Base-by-base conservation (phyloP, 2,797 vertebrate genomes). In the Potorous gilbertii region DNA sequence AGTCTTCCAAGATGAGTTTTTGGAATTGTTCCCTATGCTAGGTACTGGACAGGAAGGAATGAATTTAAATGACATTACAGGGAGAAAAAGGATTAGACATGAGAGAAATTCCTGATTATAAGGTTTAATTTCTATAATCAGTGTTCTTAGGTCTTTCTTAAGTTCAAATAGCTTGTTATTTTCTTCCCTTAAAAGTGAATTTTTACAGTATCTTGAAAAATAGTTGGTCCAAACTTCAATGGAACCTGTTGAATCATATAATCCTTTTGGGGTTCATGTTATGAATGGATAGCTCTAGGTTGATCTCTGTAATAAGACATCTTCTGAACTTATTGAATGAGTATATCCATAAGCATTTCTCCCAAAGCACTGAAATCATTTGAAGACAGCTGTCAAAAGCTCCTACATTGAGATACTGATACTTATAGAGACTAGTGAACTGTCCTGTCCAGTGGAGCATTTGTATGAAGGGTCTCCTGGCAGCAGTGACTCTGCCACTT, bases 211-310 rank as follows among this genome's bases (percentile, higher is more conserved):
- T 57, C 34, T 59, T 34, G 9, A 92, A 90, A 93, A 5, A 31
- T 90, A 90, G 74, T 54, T 56, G 40, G 24, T 54, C 21, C 1
- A 3, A 66, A 27, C 81, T 11, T 91, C 46, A 34, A 14, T 24
- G 74, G 54, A 9, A 50, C 34, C 54, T 90, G 24, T 0, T 5
- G 92, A 34, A 90, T 96, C 1, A 57, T 50, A 40, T 46, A 34
- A 28, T 40, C 54, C 59, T 92, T 93, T 62, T 93, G 56, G 90
- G 52, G 27, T 81, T 55, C 54, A 0, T 46, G 2, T 92, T 96
- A 96, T 95, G 29, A 66, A 50, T 14, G 92, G 59, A 54, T 59
- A 18, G 40, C 91, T 94, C 56, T 62, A 91, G 91, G 27, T 16
- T 16, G 62, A 81, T 40, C 74, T 50, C 74, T 87, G 74, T 27